phyloP scores from a whole-genome alignment of 2,797 vertebrate genomes.

The Microcaecilia unicolor region DNA sequence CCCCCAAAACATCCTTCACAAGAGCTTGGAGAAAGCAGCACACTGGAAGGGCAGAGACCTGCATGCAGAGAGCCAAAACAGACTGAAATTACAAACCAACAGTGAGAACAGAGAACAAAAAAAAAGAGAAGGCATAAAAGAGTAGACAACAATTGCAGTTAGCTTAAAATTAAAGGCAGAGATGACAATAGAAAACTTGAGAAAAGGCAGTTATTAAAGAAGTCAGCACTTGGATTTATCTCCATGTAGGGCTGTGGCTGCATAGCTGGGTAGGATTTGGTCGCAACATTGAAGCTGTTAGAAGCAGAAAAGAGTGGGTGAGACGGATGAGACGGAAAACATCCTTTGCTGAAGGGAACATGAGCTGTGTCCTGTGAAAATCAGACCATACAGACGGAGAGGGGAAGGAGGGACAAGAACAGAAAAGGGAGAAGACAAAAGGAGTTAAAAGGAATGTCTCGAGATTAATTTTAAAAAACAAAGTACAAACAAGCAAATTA shows the following conservation, averaged over 20 bases:
- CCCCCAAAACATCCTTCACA: no score
- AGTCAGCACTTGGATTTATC: no score
- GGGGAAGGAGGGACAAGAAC: conserved; percentile 36
- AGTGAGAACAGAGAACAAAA: no score
- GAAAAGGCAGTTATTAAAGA: no score
- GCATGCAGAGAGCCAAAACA: conserved; percentile 14
- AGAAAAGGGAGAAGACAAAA: background rate
- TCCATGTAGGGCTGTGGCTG: conserved; percentile 21
- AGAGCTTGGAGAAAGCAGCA: background rate
- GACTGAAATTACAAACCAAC: no score
- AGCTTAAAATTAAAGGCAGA: conserved; percentile 41
- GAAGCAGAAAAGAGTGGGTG: conserved; percentile 21
- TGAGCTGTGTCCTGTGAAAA: background rate
- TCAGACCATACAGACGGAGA: conserved; percentile 13
- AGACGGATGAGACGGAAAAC: conserved; percentile 8
- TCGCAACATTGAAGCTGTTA: conserved; percentile 6
- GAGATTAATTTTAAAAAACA: no score
- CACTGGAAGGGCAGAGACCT: background rate
- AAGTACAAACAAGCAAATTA: no score
- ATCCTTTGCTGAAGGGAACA: no score
- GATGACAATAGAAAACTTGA: no score
- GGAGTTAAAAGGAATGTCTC: conserved; percentile 33
- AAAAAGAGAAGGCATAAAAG: no score
- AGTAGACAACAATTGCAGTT: conserved; percentile 48
- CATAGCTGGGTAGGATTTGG: conserved; percentile 29